Conservation (phyloP, 1,140 invertebrate species). For the Megalopta genalis region DNA sequence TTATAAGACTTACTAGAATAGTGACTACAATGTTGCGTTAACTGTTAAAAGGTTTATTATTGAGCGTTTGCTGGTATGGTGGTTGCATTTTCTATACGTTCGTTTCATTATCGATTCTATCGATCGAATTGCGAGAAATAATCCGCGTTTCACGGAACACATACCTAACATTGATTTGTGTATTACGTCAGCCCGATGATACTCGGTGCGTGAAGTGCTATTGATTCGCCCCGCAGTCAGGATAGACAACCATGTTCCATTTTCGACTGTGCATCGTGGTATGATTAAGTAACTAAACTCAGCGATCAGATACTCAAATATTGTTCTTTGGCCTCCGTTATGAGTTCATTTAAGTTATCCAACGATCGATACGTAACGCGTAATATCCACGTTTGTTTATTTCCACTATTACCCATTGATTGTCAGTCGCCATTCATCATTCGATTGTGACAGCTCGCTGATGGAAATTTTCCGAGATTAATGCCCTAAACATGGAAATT, state of each 20-base stretch:
- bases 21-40: too few species aligned
- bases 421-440: background rate
- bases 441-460: background rate
- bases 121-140: conserved; percentile 51
- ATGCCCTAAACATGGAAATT: too few species aligned
- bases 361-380: conserved; percentile 9
- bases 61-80: background rate
- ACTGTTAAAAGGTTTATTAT: background rate
- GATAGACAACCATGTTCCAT: conserved; percentile 68
- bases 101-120: conserved; percentile 33
- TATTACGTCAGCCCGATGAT: conserved; percentile 67
- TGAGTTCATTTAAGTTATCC: conserved; percentile 32
- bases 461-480: background rate
- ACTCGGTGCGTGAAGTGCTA: conserved; percentile 70
- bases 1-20: background rate
- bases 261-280: conserved; percentile 56
- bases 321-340: conserved; percentile 27
- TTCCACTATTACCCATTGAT: background rate
- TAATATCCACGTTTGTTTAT: conserved; percentile 10
- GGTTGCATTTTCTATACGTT: background rate
- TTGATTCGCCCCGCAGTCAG: conserved; percentile 68
- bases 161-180: conserved; percentile 63
- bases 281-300: conserved; percentile 53
- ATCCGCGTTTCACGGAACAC: conserved; percentile 46
- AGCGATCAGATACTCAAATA: conserved; percentile 46